Evolutionary conservation across 2,113 vertebrate species (phyloP).

Genomic region (Edolisoma coerulescens): DNA sequence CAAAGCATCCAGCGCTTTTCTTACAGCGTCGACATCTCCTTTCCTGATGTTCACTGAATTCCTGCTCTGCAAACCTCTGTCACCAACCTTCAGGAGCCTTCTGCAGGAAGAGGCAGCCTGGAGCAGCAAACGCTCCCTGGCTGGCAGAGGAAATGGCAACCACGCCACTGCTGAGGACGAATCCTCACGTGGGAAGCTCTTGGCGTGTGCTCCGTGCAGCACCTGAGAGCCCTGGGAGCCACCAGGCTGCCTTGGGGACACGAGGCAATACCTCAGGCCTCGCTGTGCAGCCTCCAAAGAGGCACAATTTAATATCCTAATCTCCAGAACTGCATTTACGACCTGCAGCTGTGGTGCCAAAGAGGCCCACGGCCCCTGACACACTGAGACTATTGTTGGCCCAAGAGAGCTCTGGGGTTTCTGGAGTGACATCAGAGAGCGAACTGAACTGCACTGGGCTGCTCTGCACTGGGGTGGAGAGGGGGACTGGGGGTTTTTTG

Average conservation of each 20-base stretch:
- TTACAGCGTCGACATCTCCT: not conserved
- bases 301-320: not conserved
- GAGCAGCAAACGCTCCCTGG: not conserved
- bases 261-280: not conserved
- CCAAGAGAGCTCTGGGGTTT: conserved; percentile 9
- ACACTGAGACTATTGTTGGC: conserved; percentile 31
- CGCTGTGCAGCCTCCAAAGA: not conserved
- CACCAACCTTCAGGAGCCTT: not conserved
- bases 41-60: not conserved
- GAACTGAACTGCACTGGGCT: not conserved
- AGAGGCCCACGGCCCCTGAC: not conserved
- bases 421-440: not conserved
- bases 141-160: not conserved
- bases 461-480: not conserved
- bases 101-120: not conserved
- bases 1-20: not conserved
- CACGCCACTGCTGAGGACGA: not conserved
- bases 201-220: not conserved
- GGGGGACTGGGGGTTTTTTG: not conserved
- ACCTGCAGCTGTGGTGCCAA: conserved; percentile 52
- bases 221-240: not conserved
- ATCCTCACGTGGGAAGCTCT: not conserved
- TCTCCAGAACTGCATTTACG: conserved; percentile 6
- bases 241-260: not conserved
- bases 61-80: not conserved